Evolutionary conservation across 1,140 invertebrate species (phyloP), one percentile per base, ranked within the genome.

Genomic region (Dendroctonus ponderosae): DNA sequence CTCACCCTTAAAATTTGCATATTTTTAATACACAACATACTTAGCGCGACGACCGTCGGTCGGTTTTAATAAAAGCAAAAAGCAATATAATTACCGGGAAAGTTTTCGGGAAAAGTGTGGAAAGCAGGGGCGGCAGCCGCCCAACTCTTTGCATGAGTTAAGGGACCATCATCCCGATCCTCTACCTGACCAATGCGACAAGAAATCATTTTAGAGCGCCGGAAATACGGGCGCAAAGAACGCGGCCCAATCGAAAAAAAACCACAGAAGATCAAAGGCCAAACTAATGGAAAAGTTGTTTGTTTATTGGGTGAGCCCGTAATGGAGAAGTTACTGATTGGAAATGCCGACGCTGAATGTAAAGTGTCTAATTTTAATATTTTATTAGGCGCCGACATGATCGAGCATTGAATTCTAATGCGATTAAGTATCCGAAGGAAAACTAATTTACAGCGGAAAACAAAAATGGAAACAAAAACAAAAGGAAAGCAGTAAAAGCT

Each of bases 11-110:
- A 15, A 41, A 67, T 67, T 67, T 67, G 65, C 65, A 67, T 67
- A 67, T 67, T 67, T 67, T 67, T 67, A 67, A 67, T 67, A 67
- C 65, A 60, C 57, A 61, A 67, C 65, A 67, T 67, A 67, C 65
- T 67, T 67, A 67, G 38, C 38, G 41, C 3, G 39, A 41, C 40
- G 46, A 59, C 54, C 56, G 64, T 6, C 48, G 65, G 65, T 40
- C 65, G 58, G 49, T 61, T 67, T 67, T 67, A 67, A 61, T 67
- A 67, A 67, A 67, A 61, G 65, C 65, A 61, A 67, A 67, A 67
- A 67, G 57, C 57, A 40, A 59, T 66, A 66, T 66, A 52, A 66
- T 59, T 59, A 59, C 52, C 62, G 52, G 12, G 46, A 66, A 66
- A 66, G 63, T 66, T 66, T 66, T 65, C 62, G 53, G 42, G 39